Base-by-base conservation (phyloP, 2,113 vertebrate genomes). In the Esox niger region DNA sequence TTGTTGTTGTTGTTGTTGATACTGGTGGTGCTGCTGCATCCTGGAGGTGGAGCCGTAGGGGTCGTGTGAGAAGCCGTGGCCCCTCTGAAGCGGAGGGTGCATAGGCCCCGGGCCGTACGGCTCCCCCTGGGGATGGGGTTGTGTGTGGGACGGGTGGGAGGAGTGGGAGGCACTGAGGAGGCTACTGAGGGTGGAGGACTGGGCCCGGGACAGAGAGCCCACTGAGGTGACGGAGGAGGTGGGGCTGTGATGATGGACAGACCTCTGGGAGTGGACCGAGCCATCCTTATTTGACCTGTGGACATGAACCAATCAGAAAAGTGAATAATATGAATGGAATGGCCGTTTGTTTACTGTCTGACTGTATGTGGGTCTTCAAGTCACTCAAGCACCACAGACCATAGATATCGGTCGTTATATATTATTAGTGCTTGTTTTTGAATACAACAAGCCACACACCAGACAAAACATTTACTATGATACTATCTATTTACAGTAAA, bases 171-270 rank as follows among this genome's bases (percentile, higher is more conserved):
- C 82, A 30, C 92, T 89, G 56, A 94, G 88, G 78, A 96, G 87
- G 76, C 91, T 93, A 64, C 91, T 93, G 31, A 96, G 90, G 1
- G 90, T 93, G 0, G 95, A 93, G 71, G 95, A 95, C 85, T 98
- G 96, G 13, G 95, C 88, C 26, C 96, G 93, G 49, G 95, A 93
- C 85, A 98, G 83, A 62, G 95, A 97, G 52, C 94, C 94, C 87
- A 96, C 74, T 0, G 97, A 98, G 0, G 96, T 96, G 76, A 98
- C 90, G 1, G 97, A 99, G 66, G 97, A 98, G 30, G 95, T 96
- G 8, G 96, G 96, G 70, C 97, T 99, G 87, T 99, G 97, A 68
- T 97, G 95, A 79, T 96, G 93, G 66, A 92, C 80, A 9, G 89
- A 84, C 31, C 93, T 91, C 79, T 94, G 91, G 29, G 83, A 88